Evolutionary conservation across 2,797 vertebrate species (phyloP), one percentile per base, ranked within the genome.

Genomic region (Lutjanus campechanus): DNA sequence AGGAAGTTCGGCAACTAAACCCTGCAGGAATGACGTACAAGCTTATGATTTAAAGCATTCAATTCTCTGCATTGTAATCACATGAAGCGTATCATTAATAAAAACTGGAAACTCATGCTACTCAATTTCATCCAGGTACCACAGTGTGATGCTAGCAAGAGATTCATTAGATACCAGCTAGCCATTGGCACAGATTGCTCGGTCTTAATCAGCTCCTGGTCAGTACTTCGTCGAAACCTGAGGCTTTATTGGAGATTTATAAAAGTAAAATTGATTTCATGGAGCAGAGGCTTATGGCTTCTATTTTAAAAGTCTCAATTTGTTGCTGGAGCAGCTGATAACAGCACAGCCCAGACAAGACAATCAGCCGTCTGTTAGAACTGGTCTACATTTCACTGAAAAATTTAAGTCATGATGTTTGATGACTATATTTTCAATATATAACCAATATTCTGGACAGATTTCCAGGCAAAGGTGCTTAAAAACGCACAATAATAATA

Each of bases 221-320:
- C 8, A 7, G n/a, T 17, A 9, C 11, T 69, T 63, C 49, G 47
- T 72, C 8, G 8, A 44, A 44, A 65, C 19, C 47, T 19, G 50
- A 56, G 44, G 44, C 71, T 59, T 50, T 65, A 16, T 51, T 51
- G 1, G 20, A 29, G 11, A 59, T 49, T 66, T 59, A 41, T 73
- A 5, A 36, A 4, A 36, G 43, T 16, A 29, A 50, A n/a, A 56
- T 15, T 53, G 46, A 72, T 71, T 77, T 56, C 11, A 40, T 19
- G 44, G 43, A 10, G 20, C 49, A 20, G 8, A 51, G 20, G 19
- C 43, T 63, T 47, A 2, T 25, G 17, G 17, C 25, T 47, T 44
- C 7, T 12, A 7, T 44, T 36, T 44, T 36, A 36, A 36, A 36
- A 36, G 29, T 4, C 29, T 36, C 29, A 36, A 8, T 64, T 63